phyloP scores from a whole-genome alignment of 2,888 invertebrate genomes.

The Tachina grossa region DNA sequence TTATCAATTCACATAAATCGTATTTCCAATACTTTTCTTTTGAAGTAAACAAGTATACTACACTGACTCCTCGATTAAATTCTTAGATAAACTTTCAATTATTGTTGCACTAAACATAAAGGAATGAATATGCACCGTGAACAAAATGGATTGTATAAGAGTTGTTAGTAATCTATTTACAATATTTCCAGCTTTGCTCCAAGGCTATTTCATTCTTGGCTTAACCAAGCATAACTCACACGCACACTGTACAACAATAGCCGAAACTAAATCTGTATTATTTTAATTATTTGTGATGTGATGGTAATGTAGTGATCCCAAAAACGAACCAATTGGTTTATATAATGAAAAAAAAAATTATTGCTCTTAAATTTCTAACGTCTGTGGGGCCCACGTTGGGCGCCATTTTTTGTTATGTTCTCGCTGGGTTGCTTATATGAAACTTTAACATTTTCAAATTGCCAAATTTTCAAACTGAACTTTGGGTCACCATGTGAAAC shows the following conservation, averaged over 20 bases:
- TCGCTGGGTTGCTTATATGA: too few relatives aligned
- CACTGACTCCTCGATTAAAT: too few relatives aligned
- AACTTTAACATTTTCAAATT: too few relatives aligned
- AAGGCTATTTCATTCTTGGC: conserved; percentile 1
- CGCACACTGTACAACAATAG: neutral
- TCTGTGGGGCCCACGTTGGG: conserved; percentile 6
- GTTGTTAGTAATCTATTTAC: too few relatives aligned
- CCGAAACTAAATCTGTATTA: neutral
- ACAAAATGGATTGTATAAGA: neutral
- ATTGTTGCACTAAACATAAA: neutral
- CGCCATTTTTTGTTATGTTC: conserved; percentile 27
- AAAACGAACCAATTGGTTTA: neutral
- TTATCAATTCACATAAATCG: neutral
- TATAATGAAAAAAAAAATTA: neutral
- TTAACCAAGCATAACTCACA: neutral
- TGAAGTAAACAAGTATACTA: neutral
- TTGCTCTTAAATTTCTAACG: neutral
- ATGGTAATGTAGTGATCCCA: neutral
- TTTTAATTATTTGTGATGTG: neutral
- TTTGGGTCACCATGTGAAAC: too few relatives aligned
- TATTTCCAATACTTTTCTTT: neutral
- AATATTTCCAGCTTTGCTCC: neutral
- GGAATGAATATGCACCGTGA: neutral
- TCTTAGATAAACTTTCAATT: too few relatives aligned
- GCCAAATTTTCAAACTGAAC: too few relatives aligned